Percentiles rank a stretch among this genome's conserved stretches.
These are phyloP conservation scores for Opisthograptis luteolata DNA, from an alignment of 2,888 invertebrate genomes.

Conservation along the genomic window DNA sequence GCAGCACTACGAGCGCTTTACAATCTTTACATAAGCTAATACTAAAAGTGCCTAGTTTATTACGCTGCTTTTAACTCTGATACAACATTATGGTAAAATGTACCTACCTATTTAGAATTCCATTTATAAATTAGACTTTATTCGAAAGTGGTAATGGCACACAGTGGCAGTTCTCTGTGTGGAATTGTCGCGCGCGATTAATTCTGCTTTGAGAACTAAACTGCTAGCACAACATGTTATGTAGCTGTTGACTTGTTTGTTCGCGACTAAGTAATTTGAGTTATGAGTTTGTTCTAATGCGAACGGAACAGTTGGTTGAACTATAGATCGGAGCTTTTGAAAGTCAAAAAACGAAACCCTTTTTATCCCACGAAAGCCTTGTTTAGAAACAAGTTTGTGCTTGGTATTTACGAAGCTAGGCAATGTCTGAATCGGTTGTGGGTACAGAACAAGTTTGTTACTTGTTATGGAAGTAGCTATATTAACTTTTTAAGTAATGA, in stretches of 20 bases:
- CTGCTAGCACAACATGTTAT: constrained; percentile 4
- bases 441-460: too few relatives aligned
- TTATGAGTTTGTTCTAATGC: constrained; percentile 17
- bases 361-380: neutral
- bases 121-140: constrained; percentile 5
- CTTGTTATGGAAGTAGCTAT: too few relatives aligned
- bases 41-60: too few relatives aligned
- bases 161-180: neutral
- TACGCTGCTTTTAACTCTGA: neutral
- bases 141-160: neutral
- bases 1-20: too few relatives aligned
- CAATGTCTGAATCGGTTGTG: too few relatives aligned
- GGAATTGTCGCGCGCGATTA: constrained; percentile 5
- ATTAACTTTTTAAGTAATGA: too few relatives aligned
- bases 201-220: constrained; percentile 16
- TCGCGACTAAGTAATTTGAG: constrained; percentile 22
- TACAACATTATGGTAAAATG: neutral
- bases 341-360: neutral
- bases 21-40: too few relatives aligned
- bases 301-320: constrained; percentile 6
- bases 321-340: neutral
- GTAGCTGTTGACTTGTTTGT: constrained; percentile 15
- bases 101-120: neutral
- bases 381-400: too few relatives aligned
- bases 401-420: too few relatives aligned